These are phyloP conservation scores for Trisateles emortualis DNA, from an alignment of 2,888 invertebrate species.

Conservation along the genomic window DNA sequence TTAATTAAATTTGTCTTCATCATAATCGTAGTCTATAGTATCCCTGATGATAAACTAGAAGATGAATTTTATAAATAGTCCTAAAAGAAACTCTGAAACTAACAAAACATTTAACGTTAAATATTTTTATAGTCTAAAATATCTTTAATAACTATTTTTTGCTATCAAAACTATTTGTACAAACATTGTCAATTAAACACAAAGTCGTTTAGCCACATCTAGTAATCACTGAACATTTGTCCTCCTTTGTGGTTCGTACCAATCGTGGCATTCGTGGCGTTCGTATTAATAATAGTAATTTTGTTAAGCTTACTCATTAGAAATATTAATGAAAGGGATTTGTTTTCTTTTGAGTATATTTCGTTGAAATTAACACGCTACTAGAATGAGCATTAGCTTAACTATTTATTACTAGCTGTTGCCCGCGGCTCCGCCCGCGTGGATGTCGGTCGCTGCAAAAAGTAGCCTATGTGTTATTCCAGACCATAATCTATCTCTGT, in stretches of 20 bases:
- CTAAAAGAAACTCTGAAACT: too few species aligned
- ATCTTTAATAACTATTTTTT: background rate
- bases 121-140: background rate
- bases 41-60: too few species aligned
- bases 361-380: background rate
- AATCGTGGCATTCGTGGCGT: constrained; percentile 1
- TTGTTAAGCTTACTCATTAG: constrained; percentile 8
- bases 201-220: constrained; percentile 1
- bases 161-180: background rate
- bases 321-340: constrained; percentile 9
- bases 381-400: background rate
- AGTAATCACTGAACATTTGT: constrained; percentile 1
- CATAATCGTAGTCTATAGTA: too few species aligned
- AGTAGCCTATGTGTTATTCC: too few species aligned
- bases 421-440: too few species aligned
- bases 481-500: too few species aligned
- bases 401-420: too few species aligned
- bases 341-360: background rate
- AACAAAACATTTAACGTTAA: too few species aligned
- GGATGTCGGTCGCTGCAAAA: too few species aligned
- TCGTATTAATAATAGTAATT: constrained; percentile 10
- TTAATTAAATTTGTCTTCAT: too few species aligned
- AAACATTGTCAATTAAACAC: background rate
- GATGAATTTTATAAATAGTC: too few species aligned
- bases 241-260: background rate